phyloP scores from a whole-genome alignment of 2,797 vertebrate genomes.

The Sebastes diaconus region DNA sequence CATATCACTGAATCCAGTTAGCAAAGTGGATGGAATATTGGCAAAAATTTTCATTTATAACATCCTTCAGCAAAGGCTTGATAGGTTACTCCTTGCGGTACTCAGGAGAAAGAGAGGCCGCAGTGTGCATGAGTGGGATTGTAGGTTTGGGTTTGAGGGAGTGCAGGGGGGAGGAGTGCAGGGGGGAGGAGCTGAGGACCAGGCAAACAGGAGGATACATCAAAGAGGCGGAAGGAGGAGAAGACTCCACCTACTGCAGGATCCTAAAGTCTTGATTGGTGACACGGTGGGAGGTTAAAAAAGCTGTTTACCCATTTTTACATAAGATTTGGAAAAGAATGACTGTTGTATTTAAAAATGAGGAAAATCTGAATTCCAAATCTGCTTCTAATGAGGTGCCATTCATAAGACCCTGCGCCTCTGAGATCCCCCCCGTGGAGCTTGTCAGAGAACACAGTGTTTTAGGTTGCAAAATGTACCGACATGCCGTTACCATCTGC shows the following conservation, averaged over 20 bases:
- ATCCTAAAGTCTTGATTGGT: slow-evolving; percentile 71
- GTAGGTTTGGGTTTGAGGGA: slow-evolving; percentile 73
- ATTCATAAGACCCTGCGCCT: slow-evolving; percentile 68
- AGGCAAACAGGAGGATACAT: slow-evolving; percentile 77
- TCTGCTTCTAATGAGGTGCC: slow-evolving; percentile 60
- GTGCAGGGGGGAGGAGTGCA: slow-evolving; percentile 75
- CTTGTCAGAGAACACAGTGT: slow-evolving; percentile 72
- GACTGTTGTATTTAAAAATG: slow-evolving; percentile 52
- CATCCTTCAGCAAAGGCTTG: slow-evolving; percentile 99
- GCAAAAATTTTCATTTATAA: slow-evolving; percentile 99
- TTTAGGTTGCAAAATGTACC: slow-evolving; percentile 62
- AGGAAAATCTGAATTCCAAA: slow-evolving; percentile 52
- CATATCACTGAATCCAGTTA: slow-evolving; percentile 94
- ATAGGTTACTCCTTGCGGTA: slow-evolving; percentile 99
- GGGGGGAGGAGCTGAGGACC: slow-evolving; percentile 74
- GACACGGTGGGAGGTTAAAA: slow-evolving; percentile 68
- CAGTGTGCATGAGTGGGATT: slow-evolving; percentile 79
- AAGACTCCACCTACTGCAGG: slow-evolving; percentile 74
- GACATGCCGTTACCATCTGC: slow-evolving; percentile 68
- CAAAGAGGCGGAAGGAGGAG: slow-evolving; percentile 74
- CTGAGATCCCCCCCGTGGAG: slow-evolving; percentile 67
- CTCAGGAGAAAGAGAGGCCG: slow-evolving; percentile 85
- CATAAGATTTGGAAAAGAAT: slow-evolving; percentile 48
- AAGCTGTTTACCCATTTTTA: slow-evolving; percentile 57
- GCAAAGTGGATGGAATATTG: slow-evolving; percentile 96